phyloP scores from a whole-genome alignment of 1,140 invertebrate genomes.

The Aleiodes sp. region DNA sequence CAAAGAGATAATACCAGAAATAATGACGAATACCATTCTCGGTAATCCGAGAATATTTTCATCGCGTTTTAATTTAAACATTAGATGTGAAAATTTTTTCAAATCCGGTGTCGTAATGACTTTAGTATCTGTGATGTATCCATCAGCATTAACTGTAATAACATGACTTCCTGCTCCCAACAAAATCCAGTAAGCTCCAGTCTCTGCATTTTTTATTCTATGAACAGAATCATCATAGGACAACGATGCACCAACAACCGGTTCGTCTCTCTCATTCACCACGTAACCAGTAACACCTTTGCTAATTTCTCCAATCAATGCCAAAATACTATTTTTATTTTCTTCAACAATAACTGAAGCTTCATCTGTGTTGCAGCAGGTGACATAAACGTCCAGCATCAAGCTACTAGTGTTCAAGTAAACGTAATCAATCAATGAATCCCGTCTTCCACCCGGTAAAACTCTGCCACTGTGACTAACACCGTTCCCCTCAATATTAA shows the following conservation, averaged over 20 bases:
- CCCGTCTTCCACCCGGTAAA: slow-evolving; percentile 36
- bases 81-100: slow-evolving; percentile 62
- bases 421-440: slow-evolving; percentile 57
- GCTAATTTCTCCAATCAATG: slow-evolving; percentile 46
- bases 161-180: slow-evolving; percentile 68
- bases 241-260: slow-evolving; percentile 69
- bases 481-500: slow-evolving; percentile 43
- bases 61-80: slow-evolving; percentile 75
- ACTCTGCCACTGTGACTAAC: slow-evolving; percentile 46
- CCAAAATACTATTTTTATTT: slow-evolving; percentile 53
- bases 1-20: slow-evolving; percentile 69
- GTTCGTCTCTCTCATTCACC: slow-evolving; percentile 68
- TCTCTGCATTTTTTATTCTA: slow-evolving; percentile 60
- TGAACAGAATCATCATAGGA: slow-evolving; percentile 62
- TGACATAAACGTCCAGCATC: slow-evolving; percentile 57
- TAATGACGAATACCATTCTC: slow-evolving; percentile 76
- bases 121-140: slow-evolving; percentile 68
- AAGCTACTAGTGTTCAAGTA: slow-evolving; percentile 59
- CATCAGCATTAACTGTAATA: slow-evolving; percentile 67
- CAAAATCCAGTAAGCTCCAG: slow-evolving; percentile 70
- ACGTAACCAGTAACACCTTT: slow-evolving; percentile 67
- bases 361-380: slow-evolving; percentile 59
- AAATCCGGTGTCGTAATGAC: slow-evolving; percentile 63
- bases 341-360: slow-evolving; percentile 48
- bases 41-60: slow-evolving; percentile 77